Base-by-base conservation (phyloP, 2,888 invertebrate genomes). In the Cheilosia soror region DNA sequence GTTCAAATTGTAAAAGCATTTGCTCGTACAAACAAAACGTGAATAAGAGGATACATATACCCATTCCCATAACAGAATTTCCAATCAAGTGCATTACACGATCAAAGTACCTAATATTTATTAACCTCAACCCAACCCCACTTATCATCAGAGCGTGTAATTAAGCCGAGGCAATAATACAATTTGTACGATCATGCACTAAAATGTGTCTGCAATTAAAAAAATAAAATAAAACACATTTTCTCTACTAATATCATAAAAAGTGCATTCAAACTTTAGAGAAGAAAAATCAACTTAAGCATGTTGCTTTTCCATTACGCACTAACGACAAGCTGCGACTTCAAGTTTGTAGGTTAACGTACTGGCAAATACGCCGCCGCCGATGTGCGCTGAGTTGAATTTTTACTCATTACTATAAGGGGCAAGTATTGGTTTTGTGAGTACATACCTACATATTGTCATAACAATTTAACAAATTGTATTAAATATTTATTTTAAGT, bases 341-440 rank as follows among this genome's bases (percentile, higher is more conserved):
- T 66, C 37, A 47, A 62, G 63, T 76, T 81, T 81, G 63, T 81
- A 76, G 81, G 81, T 76, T 76, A 81, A 81, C 63, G 81, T 76
- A 81, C 81, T 81, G 11, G 37, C 11, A 37, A 37, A 27, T 0
- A 47, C 55, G 60, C 6, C 58, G 9, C 25, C 57, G 58, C 0
- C 2, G n/a, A 69, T 57, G 57, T 57, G 68, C 33, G 58, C 62
- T 44, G 47, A 68, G 53, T 80, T 62, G 29, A 29, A n/a, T 60
- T 60, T 51, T 33, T 65, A 27, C 31, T 57, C 51, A 40, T 11
- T 44, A 69, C 62, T 40, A 4, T 25, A 51, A 27, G 9, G 51
- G 13, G 27, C 27, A 51, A 13, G 27, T 51, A 11, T 27, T 51
- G 51, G 51, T 29, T 51, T 25, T 6, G 27, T 51, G 13, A 44